Evolutionary conservation across 2,113 vertebrate species (phyloP), one percentile per base, ranked within the genome.

Genomic region (Eulacestoma nigropectus): DNA sequence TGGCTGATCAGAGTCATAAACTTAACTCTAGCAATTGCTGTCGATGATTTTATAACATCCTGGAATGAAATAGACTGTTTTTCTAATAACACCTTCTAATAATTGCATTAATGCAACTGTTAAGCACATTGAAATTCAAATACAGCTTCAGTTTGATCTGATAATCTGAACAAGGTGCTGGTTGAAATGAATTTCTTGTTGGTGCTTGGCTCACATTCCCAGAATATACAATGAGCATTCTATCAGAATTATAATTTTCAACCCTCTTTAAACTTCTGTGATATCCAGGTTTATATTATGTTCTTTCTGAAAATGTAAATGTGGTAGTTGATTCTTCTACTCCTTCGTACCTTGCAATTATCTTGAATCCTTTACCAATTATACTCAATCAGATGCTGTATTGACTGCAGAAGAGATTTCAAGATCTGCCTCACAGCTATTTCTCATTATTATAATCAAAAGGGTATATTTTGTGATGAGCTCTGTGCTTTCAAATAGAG

Each of bases 1-100:
- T 8, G 49, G 87, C 62, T 97, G 67, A 95, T 90, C 84, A 90
- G 70, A 92, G 83, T 78, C 56, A 89, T 87, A 96, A 97, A 94
- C 52, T 81, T 93, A 95, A 83, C 62, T 87, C 55, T 60, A 68
- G 32, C 23, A 94, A 75, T 83, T 92, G 55, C 52, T 53, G n/a
- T 59, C 44, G 95, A 75, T 82, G 81, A 87, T 92, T 96, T 76
- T 95, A 87, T 78, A 86, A 78, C 57, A 64, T 27, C 72, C 29
- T 86, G 65, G 87, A 83, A 42, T 77, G 21, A 93, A 82, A 93
- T 49, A 52, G 60, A 68, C 27, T 21, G 29, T 42, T 91, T 94
- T 67, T 84, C 64, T 53, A 95, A 89, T 95, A 96, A 89, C 19
- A 90, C 7, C 6, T 84, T 82, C 50, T 93, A 73, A 53, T 52